Evolutionary conservation across 2,113 vertebrate species (phyloP), one percentile per base, ranked within the genome.

Genomic region (Ammospiza nelsoni): DNA sequence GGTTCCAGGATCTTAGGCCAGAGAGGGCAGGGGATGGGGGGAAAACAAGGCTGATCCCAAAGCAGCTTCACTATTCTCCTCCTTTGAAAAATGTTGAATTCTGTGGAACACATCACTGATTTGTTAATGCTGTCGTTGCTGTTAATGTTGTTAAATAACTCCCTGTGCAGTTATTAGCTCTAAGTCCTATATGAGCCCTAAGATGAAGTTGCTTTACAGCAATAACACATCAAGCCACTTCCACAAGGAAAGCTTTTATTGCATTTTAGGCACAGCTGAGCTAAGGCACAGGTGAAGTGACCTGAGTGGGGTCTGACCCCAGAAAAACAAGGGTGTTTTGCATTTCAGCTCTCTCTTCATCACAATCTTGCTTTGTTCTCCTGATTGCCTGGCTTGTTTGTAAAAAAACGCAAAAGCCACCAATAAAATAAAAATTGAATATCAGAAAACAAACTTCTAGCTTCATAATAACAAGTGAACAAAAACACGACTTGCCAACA

Each of bases 221-320:
- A 79, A 9, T 62, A 62, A 62, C 87, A 49, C 3, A 16, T 29
- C 23, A 62, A 65, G 15, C 16, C 27, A 27, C 11, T 39, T 66
- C 51, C 24, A 51, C 0, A 0, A 46, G 43, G 41, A 29, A 48
- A 52, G 6, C 8, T 9, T 19, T 37, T 46, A 6, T 49, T 33
- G 15, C 20, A 18, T 28, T 39, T 29, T 25, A 25, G 37, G 12
- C 9, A 12, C 39, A 72, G 24, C 51, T 49, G 59, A 69, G 19
- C 27, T 43, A 31, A 76, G 49, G 55, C 16, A 15, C 13, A 15
- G 49, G 15, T 37, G 22, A 57, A 57, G 25, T 62, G 55, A 78
- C 55, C 54, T 54, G 24, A 41, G 35, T 0, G 0, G 27, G 24
- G 41, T 43, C 58, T 46, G 63, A 66, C 27, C 15, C 9, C 46